Percentiles rank a stretch among this genome's conserved stretches.
Conservation (phyloP, 2,797 vertebrate genomes). For the Hozukius guyotensis region DNA sequence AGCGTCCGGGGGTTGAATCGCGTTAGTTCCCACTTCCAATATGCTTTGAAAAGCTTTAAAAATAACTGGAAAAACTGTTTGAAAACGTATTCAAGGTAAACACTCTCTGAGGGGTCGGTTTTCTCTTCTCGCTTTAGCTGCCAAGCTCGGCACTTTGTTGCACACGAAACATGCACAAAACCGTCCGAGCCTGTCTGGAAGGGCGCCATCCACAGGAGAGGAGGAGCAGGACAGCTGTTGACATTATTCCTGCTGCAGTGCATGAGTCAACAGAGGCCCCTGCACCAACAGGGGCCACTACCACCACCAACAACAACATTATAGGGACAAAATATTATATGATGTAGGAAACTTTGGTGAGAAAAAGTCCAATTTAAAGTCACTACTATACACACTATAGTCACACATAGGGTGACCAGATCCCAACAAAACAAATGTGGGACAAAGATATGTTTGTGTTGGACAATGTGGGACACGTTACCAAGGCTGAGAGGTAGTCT, state of each 20-base stretch:
- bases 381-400: neutral
- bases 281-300: neutral
- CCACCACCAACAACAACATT: no score
- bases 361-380: no score
- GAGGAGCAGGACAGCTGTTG: conserved; percentile 57
- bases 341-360: neutral
- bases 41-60: neutral
- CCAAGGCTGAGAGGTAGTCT: no score
- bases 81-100: conserved; percentile 19
- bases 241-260: conserved; percentile 3
- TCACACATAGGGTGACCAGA: no score
- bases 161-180: conserved; percentile 64
- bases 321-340: no score
- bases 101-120: conserved; percentile 26
- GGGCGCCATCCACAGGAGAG: conserved; percentile 64
- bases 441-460: no score
- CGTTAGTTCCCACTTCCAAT: neutral
- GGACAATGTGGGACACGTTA: no score
- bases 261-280: neutral
- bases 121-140: conserved; percentile 46
- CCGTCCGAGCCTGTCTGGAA: conserved; percentile 10
- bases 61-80: neutral
- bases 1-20: conserved; percentile 4
- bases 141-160: conserved; percentile 69
- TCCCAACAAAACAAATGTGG: no score